Percentiles rank a stretch among this genome's conserved stretches.
Evolutionary conservation across 2,113 vertebrate species (phyloP).

Genomic region (Pycnonotus jocosus): DNA sequence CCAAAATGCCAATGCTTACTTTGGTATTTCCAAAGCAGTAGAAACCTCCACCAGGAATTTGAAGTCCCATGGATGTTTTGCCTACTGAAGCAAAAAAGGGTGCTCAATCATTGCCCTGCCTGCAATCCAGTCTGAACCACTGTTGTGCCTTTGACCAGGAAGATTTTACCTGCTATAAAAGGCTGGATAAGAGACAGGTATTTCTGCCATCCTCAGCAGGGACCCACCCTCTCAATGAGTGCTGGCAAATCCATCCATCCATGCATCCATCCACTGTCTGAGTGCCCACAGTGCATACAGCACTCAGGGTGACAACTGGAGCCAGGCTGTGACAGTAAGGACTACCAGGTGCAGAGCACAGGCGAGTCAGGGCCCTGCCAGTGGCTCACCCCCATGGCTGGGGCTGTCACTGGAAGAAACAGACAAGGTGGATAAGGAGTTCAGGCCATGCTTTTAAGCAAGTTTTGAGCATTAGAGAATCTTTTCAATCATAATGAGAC

Average conservation of each 20-base stretch:
- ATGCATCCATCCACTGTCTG: neutral
- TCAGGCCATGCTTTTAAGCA: neutral
- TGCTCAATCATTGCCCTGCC: neutral
- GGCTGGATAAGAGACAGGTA: neutral
- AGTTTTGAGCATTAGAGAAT: neutral
- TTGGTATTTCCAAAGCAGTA: neutral
- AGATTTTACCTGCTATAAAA: neutral
- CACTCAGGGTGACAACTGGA: neutral
- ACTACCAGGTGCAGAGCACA: fast-evolving
- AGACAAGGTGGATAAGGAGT: neutral
- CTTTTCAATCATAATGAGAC: neutral
- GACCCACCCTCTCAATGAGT: fast-evolving
- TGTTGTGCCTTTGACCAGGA: neutral
- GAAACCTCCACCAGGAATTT: neutral
- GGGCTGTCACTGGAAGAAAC: neutral
- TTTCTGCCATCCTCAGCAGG: neutral
- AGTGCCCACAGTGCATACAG: neutral
- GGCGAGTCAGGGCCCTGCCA: neutral
- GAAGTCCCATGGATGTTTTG: fast-evolving
- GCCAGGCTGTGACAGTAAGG: neutral
- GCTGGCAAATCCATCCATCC: neutral
- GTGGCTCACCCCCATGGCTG: neutral
- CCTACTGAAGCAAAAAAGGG: neutral
- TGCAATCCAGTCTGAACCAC: neutral
- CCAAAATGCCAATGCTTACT: neutral